Evolutionary conservation across 2,888 invertebrate genomes (phyloP).

Genomic region (Stictocephala bisonia): DNA sequence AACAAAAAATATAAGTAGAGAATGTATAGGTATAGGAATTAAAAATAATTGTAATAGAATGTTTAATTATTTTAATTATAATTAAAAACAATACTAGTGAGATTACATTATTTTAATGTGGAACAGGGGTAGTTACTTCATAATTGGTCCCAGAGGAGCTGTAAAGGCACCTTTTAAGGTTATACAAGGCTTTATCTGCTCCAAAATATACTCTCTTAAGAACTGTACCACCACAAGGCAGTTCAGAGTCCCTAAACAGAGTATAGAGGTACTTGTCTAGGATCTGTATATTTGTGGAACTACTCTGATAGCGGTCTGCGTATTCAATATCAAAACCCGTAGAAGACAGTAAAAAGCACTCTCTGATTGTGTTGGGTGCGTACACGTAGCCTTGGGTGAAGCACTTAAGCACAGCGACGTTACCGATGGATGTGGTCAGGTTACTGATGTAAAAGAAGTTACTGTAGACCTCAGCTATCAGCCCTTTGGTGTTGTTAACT

Average conservation of each 20-base stretch:
- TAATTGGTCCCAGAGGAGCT: neutral
- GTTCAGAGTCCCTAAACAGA: neutral
- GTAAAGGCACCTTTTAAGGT: conserved; percentile 20
- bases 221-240: conserved; percentile 1
- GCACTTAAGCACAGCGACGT: conserved; percentile 23
- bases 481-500: conserved; percentile 8
- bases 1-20: too few species aligned
- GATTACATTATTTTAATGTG: too few species aligned
- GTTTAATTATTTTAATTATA: too few species aligned
- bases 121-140: conserved; percentile 1
- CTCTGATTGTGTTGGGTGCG: conserved; percentile 5
- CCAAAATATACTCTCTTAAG: neutral
- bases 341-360: conserved; percentile 8
- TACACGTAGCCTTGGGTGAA: conserved; percentile 4
- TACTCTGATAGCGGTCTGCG: neutral
- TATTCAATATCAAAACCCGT: neutral
- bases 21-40: too few species aligned
- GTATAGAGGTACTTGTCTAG: neutral
- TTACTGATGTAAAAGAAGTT: neutral
- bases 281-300: neutral
- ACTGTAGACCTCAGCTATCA: neutral
- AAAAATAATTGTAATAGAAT: too few species aligned
- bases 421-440: conserved; percentile 3
- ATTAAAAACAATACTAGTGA: too few species aligned
- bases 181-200: neutral